A percentile compares a stretch with the other conserved stretches of the same genome.
Conservation (phyloP, 2,888 invertebrate species). For the Tromatobia lineatoria region DNA sequence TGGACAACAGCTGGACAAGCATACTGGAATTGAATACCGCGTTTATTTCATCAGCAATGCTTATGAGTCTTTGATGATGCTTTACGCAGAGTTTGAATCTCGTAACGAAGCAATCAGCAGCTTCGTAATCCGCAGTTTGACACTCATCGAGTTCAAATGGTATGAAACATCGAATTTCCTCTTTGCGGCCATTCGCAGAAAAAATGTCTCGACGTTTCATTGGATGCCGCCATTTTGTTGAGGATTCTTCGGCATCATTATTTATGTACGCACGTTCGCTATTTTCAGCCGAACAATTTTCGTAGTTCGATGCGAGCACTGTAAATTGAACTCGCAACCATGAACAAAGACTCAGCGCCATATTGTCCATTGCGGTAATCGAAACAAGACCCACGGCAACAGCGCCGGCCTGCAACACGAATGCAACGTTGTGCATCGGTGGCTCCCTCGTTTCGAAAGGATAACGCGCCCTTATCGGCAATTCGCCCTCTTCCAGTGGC, state of each 20-base stretch:
- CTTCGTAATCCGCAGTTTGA: conserved; percentile 12
- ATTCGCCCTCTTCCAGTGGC: conserved; percentile 68
- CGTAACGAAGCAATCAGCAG: conserved; percentile 37
- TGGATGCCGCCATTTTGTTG: conserved; percentile 4
- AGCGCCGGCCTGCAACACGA: not conserved
- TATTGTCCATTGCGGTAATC: not conserved
- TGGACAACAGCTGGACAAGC: conserved; percentile 76
- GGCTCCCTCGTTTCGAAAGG: conserved; percentile 73
- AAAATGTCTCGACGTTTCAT: conserved; percentile 42
- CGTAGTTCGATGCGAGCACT: not conserved
- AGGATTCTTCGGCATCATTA: not conserved
- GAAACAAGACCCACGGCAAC: not conserved
- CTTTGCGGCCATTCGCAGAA: conserved; percentile 49
- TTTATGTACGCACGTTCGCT: not conserved
- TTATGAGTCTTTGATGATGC: conserved; percentile 73
- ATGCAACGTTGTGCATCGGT: conserved; percentile 62
- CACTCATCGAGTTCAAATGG: conserved; percentile 61
- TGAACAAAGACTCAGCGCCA: not conserved
- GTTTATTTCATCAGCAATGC: conserved; percentile 71
- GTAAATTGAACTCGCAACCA: not conserved
- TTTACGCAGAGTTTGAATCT: conserved; percentile 68
- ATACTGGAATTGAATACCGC: conserved; percentile 71
- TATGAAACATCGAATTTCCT: conserved; percentile 54
- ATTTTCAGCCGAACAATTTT: not conserved
- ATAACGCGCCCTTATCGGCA: conserved; percentile 76